phyloP scores from a whole-genome alignment of 2,113 vertebrate species.

The Vidua chalybeata region DNA sequence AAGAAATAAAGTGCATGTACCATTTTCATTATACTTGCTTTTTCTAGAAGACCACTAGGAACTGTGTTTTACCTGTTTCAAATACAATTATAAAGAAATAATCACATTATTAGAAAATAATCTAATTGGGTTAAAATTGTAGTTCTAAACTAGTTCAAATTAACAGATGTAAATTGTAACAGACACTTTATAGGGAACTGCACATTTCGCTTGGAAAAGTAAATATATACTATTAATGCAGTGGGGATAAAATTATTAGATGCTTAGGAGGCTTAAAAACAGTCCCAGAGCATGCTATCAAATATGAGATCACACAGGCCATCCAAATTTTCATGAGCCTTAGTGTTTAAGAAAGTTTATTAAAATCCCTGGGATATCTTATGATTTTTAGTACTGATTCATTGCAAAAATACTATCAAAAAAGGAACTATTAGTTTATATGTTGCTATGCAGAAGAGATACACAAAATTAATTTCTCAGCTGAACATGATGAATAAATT shows the following conservation, averaged over 20 bases:
- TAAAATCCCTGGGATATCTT: not conserved
- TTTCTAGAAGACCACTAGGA: not conserved
- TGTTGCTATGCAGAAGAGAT: not conserved
- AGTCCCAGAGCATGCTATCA: not conserved
- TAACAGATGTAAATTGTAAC: not conserved
- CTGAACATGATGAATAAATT: not conserved
- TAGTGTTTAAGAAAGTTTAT: not conserved
- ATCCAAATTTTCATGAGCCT: not conserved
- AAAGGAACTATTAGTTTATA: not conserved
- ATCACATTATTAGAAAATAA: conserved; percentile 13
- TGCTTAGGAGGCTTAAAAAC: not conserved
- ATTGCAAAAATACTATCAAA: not conserved
- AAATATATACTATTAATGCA: conserved; percentile 9
- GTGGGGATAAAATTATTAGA: not conserved
- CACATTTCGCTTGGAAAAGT: not conserved
- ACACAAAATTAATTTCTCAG: not conserved
- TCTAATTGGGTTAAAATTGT: not conserved
- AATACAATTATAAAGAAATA: not conserved
- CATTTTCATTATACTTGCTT: not conserved
- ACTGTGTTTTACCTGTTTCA: not conserved
- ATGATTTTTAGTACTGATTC: not conserved
- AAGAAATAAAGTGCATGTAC: not conserved
- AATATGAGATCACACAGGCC: not conserved
- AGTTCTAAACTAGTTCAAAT: conserved; percentile 1
- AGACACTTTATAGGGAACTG: not conserved